Percentiles rank a stretch among this genome's conserved stretches.
phyloP scores from a whole-genome alignment of 2,888 invertebrate genomes.

The Adelphocoris suturalis region DNA sequence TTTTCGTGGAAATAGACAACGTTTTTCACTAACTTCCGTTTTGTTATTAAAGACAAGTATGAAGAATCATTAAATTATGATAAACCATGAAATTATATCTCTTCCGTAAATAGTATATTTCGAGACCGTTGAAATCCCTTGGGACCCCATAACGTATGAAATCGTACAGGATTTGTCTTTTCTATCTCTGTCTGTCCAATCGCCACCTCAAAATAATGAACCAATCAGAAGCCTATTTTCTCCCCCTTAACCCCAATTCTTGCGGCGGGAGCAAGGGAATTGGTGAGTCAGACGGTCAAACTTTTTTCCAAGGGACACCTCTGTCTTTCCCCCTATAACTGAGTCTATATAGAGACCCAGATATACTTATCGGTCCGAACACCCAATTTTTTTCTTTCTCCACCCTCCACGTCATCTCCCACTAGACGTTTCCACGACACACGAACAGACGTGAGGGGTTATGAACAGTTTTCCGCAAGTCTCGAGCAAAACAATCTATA shows the following conservation, averaged over 20 bases:
- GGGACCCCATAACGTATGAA: too few species aligned
- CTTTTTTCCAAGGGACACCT: not conserved
- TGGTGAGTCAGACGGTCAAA: slow-evolving; percentile 14
- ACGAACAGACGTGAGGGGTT: slow-evolving; percentile 25
- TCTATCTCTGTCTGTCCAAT: not conserved
- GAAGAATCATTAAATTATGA: too few species aligned
- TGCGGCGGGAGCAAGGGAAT: not conserved
- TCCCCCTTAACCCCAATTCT: slow-evolving; percentile 9
- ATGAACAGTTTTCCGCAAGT: slow-evolving; percentile 18
- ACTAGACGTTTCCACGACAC: not conserved
- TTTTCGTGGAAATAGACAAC: too few species aligned
- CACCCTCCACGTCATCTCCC: too few species aligned
- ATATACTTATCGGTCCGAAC: slow-evolving; percentile 17
- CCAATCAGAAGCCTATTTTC: slow-evolving; percentile 29
- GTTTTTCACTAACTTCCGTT: too few species aligned
- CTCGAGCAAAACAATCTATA: slow-evolving; percentile 23
- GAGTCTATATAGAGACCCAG: slow-evolving; percentile 28
- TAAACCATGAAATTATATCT: too few species aligned
- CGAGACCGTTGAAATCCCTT: too few species aligned
- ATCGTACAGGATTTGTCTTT: too few species aligned
- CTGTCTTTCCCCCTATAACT: slow-evolving; percentile 6
- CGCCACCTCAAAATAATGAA: not conserved
- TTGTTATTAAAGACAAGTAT: too few species aligned
- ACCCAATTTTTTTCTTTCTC: not conserved
- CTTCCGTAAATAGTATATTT: too few species aligned